Conservation (phyloP, 1,140 invertebrate genomes). For the Drosophila kanapiae region DNA sequence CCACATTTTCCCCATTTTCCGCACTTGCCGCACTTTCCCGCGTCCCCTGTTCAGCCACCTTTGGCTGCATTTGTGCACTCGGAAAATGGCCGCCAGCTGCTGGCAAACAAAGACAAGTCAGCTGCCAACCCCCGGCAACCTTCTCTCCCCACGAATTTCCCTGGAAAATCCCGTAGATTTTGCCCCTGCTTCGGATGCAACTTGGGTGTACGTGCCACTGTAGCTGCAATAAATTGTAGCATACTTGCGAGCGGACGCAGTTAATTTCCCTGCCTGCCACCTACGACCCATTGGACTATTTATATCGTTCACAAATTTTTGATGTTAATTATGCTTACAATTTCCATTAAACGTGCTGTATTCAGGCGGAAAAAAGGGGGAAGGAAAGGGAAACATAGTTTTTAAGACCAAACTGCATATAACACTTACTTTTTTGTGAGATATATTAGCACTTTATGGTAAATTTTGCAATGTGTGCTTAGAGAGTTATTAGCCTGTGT, state of each 20-base stretch:
- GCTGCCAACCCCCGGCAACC: constrained; percentile 7
- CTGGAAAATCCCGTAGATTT: constrained; percentile 23
- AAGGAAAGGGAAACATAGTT: neutral
- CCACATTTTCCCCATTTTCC: constrained; percentile 16
- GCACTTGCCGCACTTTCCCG: constrained; percentile 18
- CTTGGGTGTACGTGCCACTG: constrained; percentile 56
- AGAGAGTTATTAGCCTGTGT: constrained; percentile 28
- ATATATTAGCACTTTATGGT: constrained; percentile 13
- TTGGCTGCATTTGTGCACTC: constrained; percentile 40
- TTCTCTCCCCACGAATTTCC: neutral
- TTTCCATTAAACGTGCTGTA: constrained; percentile 9
- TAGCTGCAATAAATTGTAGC: constrained; percentile 68
- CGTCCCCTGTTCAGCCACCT: constrained; percentile 13
- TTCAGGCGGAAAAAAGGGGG: constrained; percentile 3
- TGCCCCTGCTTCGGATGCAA: constrained; percentile 24
- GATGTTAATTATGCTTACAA: constrained; percentile 56
- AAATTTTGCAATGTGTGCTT: constrained; percentile 23
- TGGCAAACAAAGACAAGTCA: constrained; percentile 51
- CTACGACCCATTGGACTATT: constrained; percentile 52
- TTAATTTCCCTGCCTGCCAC: constrained; percentile 58
- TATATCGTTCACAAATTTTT: constrained; percentile 45
- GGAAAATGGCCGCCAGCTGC: constrained; percentile 49
- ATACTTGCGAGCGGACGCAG: constrained; percentile 55
- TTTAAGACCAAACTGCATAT: neutral
- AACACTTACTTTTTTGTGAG: constrained; percentile 25